Evolutionary conservation across 2,797 vertebrate species (phyloP).

Genomic region (Phrynocephalus guinanensis): DNA sequence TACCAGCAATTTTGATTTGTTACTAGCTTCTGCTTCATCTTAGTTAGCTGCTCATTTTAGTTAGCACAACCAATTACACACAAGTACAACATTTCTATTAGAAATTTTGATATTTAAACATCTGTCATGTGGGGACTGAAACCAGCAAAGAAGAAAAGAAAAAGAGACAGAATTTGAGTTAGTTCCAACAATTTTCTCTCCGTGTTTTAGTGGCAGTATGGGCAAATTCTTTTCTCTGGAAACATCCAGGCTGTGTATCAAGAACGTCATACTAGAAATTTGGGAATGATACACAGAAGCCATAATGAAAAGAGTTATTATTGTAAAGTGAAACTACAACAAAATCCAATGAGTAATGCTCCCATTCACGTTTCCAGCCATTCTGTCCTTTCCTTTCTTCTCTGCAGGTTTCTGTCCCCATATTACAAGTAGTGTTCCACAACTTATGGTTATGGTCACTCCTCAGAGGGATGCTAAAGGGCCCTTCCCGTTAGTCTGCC

Average conservation of each 20-base stretch:
- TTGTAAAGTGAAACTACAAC: constrained; percentile 15
- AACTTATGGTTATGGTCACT: not conserved
- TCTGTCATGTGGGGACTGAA: no score
- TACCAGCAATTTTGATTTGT: not conserved
- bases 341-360: not conserved
- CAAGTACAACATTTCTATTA: not conserved
- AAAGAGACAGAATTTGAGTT: not conserved
- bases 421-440: no score
- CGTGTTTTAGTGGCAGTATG: not conserved
- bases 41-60: not conserved
- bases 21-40: not conserved
- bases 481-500: not conserved
- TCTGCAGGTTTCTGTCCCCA: not conserved
- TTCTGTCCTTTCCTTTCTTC: not conserved
- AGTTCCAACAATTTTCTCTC: not conserved
- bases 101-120: not conserved
- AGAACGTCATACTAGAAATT: not conserved
- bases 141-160: no score
- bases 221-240: not conserved
- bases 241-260: not conserved
- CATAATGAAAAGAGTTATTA: not conserved
- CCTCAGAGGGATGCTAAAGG: not conserved
- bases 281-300: not conserved
- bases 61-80: not conserved
- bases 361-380: not conserved